phyloP scores from a whole-genome alignment of 2,113 vertebrate species.

The Alosa alosa region DNA sequence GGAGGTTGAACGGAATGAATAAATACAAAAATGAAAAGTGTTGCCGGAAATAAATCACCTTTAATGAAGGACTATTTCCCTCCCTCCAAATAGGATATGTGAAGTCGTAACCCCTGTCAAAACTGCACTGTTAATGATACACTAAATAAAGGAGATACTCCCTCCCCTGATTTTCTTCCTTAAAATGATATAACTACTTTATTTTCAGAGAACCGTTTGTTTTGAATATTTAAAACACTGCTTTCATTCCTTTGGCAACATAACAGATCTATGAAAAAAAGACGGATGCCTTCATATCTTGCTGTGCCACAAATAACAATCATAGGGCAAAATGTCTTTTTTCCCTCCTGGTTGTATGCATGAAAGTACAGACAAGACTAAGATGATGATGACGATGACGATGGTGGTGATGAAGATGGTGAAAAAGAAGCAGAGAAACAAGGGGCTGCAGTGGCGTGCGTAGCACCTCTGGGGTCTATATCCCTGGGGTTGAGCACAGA shows the following conservation, averaged over 20 bases:
- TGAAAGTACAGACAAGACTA: neutral
- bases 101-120: neutral
- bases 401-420: neutral
- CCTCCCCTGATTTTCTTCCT: neutral
- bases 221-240: constrained; percentile 1
- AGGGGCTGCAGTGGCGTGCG: neutral
- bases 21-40: neutral
- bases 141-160: neutral
- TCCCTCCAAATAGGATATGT: neutral
- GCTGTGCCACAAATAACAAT: neutral
- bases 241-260: neutral
- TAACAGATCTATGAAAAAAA: neutral
- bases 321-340: neutral
- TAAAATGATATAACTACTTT: neutral
- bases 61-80: neutral
- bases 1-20: neutral
- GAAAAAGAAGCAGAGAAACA: neutral
- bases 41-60: neutral
- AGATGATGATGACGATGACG: neutral
- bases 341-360: neutral
- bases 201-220: neutral
- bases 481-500: neutral
- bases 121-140: neutral
- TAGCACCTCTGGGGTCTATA: neutral
- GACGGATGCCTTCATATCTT: neutral